phyloP scores from a whole-genome alignment of 2,888 invertebrate species.

The Nephrotoma guestfalica region DNA sequence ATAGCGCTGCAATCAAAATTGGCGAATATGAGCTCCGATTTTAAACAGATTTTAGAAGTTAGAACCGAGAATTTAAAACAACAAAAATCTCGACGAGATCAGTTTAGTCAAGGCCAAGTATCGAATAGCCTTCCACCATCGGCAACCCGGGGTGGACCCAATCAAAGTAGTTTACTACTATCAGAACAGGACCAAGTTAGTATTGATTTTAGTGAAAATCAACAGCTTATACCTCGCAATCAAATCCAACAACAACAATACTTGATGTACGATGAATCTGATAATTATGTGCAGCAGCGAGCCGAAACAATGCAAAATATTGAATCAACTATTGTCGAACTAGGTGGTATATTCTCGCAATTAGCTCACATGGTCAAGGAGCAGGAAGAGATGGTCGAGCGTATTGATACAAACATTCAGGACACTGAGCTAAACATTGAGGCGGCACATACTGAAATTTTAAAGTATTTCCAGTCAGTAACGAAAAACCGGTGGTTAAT shows the following conservation, averaged over 20 bases:
- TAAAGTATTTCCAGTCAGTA: conserved; percentile 95
- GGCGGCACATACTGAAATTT: conserved; percentile 91
- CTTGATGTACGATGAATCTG: conserved; percentile 70
- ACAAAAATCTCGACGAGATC: conserved; percentile 85
- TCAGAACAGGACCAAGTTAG: conserved; percentile 53
- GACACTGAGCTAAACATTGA: conserved; percentile 94
- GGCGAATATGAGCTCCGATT: conserved; percentile 93
- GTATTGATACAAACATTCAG: conserved; percentile 94
- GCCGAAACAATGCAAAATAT: conserved; percentile 99
- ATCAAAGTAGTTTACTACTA: conserved; percentile 31
- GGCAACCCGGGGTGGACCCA: conserved; percentile 19
- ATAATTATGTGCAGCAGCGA: conserved; percentile 79
- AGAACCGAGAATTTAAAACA: conserved; percentile 95
- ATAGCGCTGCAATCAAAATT: conserved; percentile 84
- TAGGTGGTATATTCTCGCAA: conserved; percentile 97
- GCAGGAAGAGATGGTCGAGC: conserved; percentile 87
- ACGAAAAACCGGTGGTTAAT: conserved; percentile 96
- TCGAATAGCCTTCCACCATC: conserved; percentile 47
- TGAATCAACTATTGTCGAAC: conserved; percentile 95
- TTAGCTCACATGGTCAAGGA: conserved; percentile 79
- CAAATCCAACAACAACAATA: conserved; percentile 40
- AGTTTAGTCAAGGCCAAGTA: conserved; percentile 44
- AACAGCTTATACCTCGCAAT: conserved; percentile 28
- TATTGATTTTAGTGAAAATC: conserved; percentile 58
- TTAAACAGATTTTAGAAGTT: conserved; percentile 94